These are phyloP conservation scores for Hermetia illucens DNA, from an alignment of 1,140 invertebrate genomes.

Conservation along the genomic window DNA sequence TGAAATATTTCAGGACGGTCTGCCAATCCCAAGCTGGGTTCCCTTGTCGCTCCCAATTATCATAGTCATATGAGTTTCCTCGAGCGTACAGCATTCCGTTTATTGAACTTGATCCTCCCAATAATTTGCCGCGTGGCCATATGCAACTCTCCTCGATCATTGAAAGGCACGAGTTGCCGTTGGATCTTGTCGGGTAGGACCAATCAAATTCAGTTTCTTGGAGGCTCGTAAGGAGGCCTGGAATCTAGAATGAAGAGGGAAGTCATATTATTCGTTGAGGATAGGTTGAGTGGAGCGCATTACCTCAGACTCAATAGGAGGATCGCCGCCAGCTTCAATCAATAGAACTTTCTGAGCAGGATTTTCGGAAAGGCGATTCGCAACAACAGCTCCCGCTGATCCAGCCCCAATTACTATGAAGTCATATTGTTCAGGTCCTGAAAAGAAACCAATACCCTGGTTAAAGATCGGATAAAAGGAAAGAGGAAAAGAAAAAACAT, in stretches of 20 bases:
- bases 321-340: constrained; percentile 69
- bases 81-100: constrained; percentile 49
- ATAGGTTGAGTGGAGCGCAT: constrained; percentile 25
- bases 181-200: constrained; percentile 75
- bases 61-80: constrained; percentile 3
- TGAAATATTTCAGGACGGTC: constrained; percentile 4
- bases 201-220: constrained; percentile 68
- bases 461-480: too few relatives aligned
- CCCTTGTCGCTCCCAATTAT: constrained; percentile 48
- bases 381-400: constrained; percentile 76
- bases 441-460: too few relatives aligned
- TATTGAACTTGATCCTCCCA: constrained; percentile 59
- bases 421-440: constrained; percentile 20
- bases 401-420: constrained; percentile 61
- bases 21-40: constrained; percentile 15
- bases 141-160: constrained; percentile 33
- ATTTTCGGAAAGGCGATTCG: constrained; percentile 57
- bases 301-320: constrained; percentile 42
- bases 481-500: too few relatives aligned
- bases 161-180: constrained; percentile 54
- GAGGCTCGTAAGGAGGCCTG: constrained; percentile 61
- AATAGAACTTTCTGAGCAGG: constrained; percentile 61
- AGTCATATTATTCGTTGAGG: background rate
- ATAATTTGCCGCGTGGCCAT: constrained; percentile 48
- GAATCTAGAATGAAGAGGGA: constrained; percentile 39